phyloP scores from a whole-genome alignment of 1,140 invertebrate species.

The Yoshiicerus persimilis region DNA sequence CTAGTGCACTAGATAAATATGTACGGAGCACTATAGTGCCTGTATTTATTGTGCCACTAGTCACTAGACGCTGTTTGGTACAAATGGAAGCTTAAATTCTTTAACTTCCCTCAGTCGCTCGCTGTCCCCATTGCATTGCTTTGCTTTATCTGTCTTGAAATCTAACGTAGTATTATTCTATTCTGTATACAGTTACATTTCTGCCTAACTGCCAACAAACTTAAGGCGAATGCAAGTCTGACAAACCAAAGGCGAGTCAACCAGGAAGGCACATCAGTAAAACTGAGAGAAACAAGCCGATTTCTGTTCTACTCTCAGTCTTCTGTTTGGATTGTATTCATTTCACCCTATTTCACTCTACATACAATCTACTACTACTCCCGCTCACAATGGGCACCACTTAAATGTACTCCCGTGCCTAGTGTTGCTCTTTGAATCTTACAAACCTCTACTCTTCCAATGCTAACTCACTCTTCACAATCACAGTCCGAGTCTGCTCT shows the following conservation, averaged over 20 bases:
- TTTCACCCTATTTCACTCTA: background rate
- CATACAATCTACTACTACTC: background rate
- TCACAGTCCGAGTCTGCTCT: background rate
- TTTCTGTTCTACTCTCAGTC: background rate
- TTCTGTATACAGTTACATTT: background rate
- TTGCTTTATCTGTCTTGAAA: background rate
- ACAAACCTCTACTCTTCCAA: background rate
- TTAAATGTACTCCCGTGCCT: background rate
- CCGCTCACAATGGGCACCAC: no score
- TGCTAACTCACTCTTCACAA: background rate
- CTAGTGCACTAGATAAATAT: no score
- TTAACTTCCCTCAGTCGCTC: background rate
- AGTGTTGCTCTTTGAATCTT: background rate
- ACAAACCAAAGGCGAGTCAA: background rate
- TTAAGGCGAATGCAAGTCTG: background rate
- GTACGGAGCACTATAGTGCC: no score
- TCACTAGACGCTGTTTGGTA: no score
- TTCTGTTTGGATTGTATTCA: background rate
- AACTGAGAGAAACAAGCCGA: background rate
- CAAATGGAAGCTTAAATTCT: no score
- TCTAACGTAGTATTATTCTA: background rate
- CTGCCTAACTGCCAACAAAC: background rate
- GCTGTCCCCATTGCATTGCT: background rate
- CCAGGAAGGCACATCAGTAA: background rate
- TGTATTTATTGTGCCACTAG: no score